phyloP scores from a whole-genome alignment of 1,140 invertebrate species.

The Andrena cerasifolii region DNA sequence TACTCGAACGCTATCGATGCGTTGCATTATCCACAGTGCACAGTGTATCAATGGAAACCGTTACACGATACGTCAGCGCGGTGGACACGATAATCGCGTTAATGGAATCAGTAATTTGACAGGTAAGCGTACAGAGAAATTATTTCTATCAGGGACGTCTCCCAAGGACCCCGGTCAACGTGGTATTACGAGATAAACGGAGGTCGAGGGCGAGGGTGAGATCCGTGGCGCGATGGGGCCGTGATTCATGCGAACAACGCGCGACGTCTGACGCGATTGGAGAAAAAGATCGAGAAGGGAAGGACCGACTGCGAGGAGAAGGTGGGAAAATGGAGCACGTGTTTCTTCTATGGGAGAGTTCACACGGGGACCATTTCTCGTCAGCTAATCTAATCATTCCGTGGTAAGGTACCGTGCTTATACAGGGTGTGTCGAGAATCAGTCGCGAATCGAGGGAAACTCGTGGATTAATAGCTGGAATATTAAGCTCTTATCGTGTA shows the following conservation, averaged over 20 bases:
- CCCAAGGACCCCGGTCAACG: conserved; percentile 23
- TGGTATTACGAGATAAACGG: conserved; percentile 47
- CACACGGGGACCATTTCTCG: conserved; percentile 73
- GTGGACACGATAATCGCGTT: neutral
- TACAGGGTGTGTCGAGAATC: conserved; percentile 4
- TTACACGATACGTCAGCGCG: neutral
- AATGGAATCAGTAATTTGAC: conserved; percentile 30
- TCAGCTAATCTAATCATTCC: conserved; percentile 75
- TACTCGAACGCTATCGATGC: too few relatives aligned
- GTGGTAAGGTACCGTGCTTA: conserved; percentile 40
- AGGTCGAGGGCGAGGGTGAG: conserved; percentile 23
- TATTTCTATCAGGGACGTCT: neutral
- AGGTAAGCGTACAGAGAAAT: neutral
- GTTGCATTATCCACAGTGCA: neutral
- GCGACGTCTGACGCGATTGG: conserved; percentile 29
- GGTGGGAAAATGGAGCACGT: conserved; percentile 68
- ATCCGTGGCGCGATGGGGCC: conserved; percentile 12
- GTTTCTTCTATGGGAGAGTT: conserved; percentile 76
- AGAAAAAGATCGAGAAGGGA: conserved; percentile 30
- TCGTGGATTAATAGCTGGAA: neutral
- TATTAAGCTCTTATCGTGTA: neutral
- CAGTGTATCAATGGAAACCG: neutral
- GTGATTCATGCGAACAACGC: conserved; percentile 59
- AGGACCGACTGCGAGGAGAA: conserved; percentile 36
- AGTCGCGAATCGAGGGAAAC: neutral